Percentiles rank a stretch among this genome's conserved stretches.
These are phyloP conservation scores for Catocala nupta DNA, from an alignment of 2,888 invertebrate species.

Conservation along the genomic window DNA sequence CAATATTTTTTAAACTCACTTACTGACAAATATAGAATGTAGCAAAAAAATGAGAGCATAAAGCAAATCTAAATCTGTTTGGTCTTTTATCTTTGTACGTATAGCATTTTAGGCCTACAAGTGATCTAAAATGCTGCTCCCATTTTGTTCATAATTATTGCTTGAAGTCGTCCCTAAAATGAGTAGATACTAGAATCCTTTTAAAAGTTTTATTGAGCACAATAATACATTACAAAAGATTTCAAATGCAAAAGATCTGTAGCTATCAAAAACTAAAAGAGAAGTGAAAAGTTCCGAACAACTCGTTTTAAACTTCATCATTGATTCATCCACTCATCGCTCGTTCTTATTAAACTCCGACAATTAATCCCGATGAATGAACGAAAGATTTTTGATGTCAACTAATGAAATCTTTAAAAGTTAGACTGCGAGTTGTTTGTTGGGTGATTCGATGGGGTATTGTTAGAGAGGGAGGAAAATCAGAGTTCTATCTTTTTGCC, in stretches of 20 bases:
- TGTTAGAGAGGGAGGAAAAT: background rate
- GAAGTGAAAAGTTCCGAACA: conserved; percentile 42
- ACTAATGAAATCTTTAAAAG: conserved; percentile 45
- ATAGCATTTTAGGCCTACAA: no score
- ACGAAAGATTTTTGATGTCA: conserved; percentile 38
- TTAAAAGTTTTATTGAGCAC: conserved; percentile 5
- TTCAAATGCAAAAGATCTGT: conserved; percentile 42
- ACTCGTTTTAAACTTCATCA: conserved; percentile 54
- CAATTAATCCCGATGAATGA: conserved; percentile 43
- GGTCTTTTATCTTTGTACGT: no score
- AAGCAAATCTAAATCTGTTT: no score
- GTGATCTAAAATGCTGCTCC: no score
- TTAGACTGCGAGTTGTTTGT: conserved; percentile 11
- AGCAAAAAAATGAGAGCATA: no score
- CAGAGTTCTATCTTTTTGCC: background rate
- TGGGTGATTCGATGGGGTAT: conserved; percentile 4
- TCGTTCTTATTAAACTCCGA: conserved; percentile 47
- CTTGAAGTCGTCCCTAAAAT: no score
- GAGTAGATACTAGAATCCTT: background rate
- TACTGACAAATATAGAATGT: no score
- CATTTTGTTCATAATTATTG: no score
- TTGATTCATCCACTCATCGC: conserved; percentile 48
- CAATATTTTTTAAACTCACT: no score
- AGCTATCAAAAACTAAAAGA: conserved; percentile 51
- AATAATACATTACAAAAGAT: conserved; percentile 27